Base-by-base conservation (phyloP, 2,113 vertebrate species). In the Lagopus muta region DNA sequence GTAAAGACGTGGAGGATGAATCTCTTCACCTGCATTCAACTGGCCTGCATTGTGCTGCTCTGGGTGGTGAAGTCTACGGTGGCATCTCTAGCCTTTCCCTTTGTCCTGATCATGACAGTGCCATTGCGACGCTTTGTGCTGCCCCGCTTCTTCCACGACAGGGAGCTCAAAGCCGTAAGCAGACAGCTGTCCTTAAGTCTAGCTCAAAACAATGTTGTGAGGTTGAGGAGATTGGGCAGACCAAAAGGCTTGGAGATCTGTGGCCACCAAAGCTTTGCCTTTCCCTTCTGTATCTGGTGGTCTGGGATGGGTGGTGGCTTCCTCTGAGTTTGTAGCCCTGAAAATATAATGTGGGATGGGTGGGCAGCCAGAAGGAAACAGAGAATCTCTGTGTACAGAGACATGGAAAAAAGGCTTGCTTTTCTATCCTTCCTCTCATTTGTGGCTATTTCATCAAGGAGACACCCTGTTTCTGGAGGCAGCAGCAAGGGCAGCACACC, bases 1-100 rank as follows among this genome's bases (percentile, higher is more conserved):
- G 99, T 99, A 93, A 99, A 98, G 97, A 99, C 99, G 6, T 99
- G 99, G 99, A 98, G 99, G 34, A 99, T 99, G 99, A 99, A 99
- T 96, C 98, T 99, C 97, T 99, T 99, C 96, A 99, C 99, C 83
- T 97, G 98, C 93, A 98, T 99, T 94, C 99, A 99, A 97, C 96
- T 99, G 97, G 92, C 97, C 74, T 99, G 99, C 97, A 99, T 99
- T 9, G 98, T 98, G 24, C 96, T 99, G 62, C 98, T 99, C 80
- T 99, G 99, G 99, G 98, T 99, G 82, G 99, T 99, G 92, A 99
- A 99, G 96, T 99, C 99, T 43, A 99, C 99, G 0, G 98, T 96
- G 40, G 99, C 98, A 34, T 99, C 99, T 0, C 96, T 99, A 90
- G 99, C 99, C 38, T 99, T 99, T 91, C 99, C 99, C 91, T 99